Conservation (phyloP, 2,888 invertebrate genomes). For the Choreutis nemorana region DNA sequence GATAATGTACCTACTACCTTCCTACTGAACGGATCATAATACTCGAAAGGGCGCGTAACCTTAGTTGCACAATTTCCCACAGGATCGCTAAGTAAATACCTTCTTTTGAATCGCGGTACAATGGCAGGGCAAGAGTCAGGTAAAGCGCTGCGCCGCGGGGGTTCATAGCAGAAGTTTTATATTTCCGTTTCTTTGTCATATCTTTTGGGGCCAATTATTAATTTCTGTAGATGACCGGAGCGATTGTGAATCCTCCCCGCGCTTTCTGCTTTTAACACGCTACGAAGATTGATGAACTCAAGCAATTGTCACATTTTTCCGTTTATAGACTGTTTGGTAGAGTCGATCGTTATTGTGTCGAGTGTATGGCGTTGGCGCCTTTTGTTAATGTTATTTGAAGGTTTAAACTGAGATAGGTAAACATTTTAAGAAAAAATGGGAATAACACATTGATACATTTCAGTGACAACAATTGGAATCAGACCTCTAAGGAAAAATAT, state of each 20-base stretch:
- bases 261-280: slow-evolving; percentile 41
- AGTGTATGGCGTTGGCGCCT: no score
- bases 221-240: slow-evolving; percentile 62
- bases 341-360: slow-evolving; percentile 17
- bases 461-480: no score
- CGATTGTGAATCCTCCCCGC: slow-evolving; percentile 43
- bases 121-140: slow-evolving; percentile 64
- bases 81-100: slow-evolving; percentile 53
- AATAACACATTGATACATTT: no score
- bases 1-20: slow-evolving; percentile 33
- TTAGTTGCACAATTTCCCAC: slow-evolving; percentile 63
- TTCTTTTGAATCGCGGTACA: slow-evolving; percentile 52
- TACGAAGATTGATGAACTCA: slow-evolving; percentile 60
- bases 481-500: no score
- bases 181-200: slow-evolving; percentile 64
- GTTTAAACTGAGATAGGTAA: no score
- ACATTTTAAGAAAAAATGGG: no score
- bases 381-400: no score
- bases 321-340: slow-evolving; percentile 54
- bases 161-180: slow-evolving; percentile 58
- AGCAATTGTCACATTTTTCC: slow-evolving; percentile 54
- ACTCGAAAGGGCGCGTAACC: slow-evolving; percentile 28
- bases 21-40: slow-evolving; percentile 30
- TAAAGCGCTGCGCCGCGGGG: slow-evolving; percentile 56
- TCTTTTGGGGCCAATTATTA: slow-evolving; percentile 56